Evolutionary conservation across 2,113 vertebrate species (phyloP).

Genomic region (Anas platyrhynchos): DNA sequence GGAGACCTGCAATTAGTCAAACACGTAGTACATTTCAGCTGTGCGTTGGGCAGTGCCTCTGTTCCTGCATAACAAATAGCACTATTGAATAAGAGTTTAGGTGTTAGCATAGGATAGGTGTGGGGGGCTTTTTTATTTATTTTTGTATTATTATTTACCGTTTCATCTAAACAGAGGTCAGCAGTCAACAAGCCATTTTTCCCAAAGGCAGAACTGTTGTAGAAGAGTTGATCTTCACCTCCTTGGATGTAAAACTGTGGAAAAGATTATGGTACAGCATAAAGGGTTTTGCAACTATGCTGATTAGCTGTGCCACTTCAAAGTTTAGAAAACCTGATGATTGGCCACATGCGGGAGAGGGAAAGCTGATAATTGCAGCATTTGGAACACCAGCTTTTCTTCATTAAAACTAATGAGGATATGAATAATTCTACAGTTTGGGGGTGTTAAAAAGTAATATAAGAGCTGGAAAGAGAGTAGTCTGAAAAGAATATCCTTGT

Average conservation of each 20-base stretch:
- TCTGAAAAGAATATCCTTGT: neutral
- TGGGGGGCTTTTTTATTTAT: neutral
- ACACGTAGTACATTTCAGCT: neutral
- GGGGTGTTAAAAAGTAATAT: neutral
- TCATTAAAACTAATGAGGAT: slow-evolving; percentile 24
- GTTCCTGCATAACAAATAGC: neutral
- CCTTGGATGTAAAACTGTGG: neutral
- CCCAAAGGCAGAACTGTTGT: neutral
- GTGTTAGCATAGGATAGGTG: neutral
- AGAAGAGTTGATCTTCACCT: neutral
- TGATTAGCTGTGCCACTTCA: neutral
- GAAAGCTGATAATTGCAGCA: neutral
- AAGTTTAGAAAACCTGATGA: slow-evolving; percentile 12
- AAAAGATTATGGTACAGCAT: neutral
- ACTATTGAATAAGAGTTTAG: neutral
- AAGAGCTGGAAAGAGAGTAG: neutral
- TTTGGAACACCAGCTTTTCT: neutral
- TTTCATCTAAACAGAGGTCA: neutral
- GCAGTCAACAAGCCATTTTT: neutral
- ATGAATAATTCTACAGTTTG: neutral
- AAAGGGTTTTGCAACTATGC: neutral
- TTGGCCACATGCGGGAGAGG: neutral
- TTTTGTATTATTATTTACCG: neutral
- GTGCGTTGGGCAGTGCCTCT: neutral
- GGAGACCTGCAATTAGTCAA: neutral